Conservation (phyloP, 2,888 invertebrate species). For the Leptinotarsa juncta region DNA sequence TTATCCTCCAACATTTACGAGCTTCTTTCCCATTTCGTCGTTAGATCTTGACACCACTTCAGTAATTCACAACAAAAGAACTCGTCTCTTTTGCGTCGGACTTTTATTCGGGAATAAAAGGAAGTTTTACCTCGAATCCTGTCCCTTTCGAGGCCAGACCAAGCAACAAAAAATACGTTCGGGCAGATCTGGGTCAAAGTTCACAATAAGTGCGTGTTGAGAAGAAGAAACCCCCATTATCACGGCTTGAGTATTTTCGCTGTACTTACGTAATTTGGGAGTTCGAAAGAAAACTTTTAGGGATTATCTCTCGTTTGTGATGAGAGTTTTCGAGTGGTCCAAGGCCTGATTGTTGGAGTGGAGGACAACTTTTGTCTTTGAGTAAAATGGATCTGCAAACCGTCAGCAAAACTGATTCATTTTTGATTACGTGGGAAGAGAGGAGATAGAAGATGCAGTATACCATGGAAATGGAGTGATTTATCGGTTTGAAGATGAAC, state of each 20-base stretch:
- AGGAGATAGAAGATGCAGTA: no score
- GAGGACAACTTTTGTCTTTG: no score
- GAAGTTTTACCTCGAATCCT: neutral
- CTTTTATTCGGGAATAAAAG: neutral
- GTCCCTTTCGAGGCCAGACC: neutral
- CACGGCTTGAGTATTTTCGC: neutral
- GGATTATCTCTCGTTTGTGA: neutral
- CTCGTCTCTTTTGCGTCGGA: neutral
- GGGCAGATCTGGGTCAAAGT: slow-evolving; percentile 8
- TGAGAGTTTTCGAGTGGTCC: neutral
- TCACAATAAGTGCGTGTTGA: neutral
- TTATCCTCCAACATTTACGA: neutral
- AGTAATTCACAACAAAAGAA: neutral
- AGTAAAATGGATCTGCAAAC: neutral
- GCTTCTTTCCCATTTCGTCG: neutral
- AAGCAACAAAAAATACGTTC: neutral
- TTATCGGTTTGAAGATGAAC: no score
- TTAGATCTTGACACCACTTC: neutral
- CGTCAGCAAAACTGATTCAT: neutral
- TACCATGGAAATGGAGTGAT: no score
- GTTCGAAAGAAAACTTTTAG: neutral
- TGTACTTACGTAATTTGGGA: neutral
- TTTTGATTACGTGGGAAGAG: no score
- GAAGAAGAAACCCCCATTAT: neutral
- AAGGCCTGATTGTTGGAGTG: neutral